These are phyloP conservation scores for Drosophila trichaetosa DNA, from an alignment of 2,888 invertebrate species.

Conservation along the genomic window DNA sequence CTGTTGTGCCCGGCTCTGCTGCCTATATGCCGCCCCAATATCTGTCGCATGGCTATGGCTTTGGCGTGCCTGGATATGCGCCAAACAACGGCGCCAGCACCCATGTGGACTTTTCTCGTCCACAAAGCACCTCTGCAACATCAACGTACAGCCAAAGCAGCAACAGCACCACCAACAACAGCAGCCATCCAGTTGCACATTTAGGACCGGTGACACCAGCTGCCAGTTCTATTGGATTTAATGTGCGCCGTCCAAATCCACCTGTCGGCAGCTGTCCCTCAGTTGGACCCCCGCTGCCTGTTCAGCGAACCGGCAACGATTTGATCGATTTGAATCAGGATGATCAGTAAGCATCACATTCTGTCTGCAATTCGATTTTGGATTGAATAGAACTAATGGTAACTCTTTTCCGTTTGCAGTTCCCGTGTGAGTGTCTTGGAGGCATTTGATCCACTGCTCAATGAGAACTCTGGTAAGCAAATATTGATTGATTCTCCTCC, in stretches of 20 bases:
- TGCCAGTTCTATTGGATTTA: constrained; percentile 14
- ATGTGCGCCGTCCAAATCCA: constrained; percentile 35
- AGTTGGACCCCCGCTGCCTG: constrained; percentile 38
- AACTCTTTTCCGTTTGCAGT: constrained; percentile 61
- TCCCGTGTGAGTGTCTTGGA: constrained; percentile 88
- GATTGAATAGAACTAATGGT: neutral
- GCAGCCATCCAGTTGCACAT: constrained; percentile 41
- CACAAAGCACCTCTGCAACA: constrained; percentile 32
- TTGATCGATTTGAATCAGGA: constrained; percentile 84
- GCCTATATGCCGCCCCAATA: constrained; percentile 73
- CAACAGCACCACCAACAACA: constrained; percentile 21
- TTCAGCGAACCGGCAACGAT: constrained; percentile 74
- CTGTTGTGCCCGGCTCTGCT: constrained; percentile 71
- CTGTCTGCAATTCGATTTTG: neutral
- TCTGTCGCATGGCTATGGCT: constrained; percentile 73
- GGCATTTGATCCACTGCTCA: constrained; percentile 94
- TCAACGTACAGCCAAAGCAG: constrained; percentile 7
- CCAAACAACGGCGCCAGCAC: constrained; percentile 36
- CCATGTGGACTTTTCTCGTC: constrained; percentile 60
- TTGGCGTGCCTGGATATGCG: constrained; percentile 32
- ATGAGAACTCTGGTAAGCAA: constrained; percentile 85
- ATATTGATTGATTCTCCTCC: neutral
- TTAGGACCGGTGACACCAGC: constrained; percentile 40
- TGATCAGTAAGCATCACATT: constrained; percentile 81
- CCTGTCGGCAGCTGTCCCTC: constrained; percentile 60